Evolutionary conservation across 2,888 invertebrate species (phyloP).

Genomic region (Metalampra italica): DNA sequence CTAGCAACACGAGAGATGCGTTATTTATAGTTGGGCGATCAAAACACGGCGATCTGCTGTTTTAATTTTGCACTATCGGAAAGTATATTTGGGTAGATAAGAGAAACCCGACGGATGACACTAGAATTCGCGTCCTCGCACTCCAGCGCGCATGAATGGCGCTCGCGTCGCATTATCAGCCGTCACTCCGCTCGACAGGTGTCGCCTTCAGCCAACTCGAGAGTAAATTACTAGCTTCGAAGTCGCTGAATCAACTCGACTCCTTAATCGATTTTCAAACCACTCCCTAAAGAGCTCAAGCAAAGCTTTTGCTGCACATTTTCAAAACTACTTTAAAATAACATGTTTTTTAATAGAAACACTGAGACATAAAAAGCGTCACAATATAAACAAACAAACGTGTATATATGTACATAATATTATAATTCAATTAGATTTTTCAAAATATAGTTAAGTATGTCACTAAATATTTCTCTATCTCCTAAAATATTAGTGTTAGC

Average conservation of each 20-base stretch:
- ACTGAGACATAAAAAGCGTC: too few relatives aligned
- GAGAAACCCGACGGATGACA: conserved; percentile 28
- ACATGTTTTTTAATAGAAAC: too few relatives aligned
- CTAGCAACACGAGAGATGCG: neutral
- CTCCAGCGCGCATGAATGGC: conserved; percentile 64
- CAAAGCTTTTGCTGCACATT: neutral
- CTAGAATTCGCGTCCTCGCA: conserved; percentile 46
- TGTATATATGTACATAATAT: too few relatives aligned
- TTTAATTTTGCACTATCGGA: neutral
- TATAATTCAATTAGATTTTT: too few relatives aligned
- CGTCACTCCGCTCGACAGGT: conserved; percentile 75
- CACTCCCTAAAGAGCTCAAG: conserved; percentile 43
- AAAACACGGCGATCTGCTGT: neutral
- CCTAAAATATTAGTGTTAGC: conserved; percentile 1
- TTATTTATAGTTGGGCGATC: neutral
- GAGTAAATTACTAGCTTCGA: conserved; percentile 75
- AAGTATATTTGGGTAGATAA: conserved; percentile 16
- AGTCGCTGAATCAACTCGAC: conserved; percentile 72
- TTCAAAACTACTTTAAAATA: too few relatives aligned
- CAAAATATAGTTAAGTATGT: neutral
- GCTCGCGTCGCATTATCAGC: conserved; percentile 73
- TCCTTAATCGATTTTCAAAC: conserved; percentile 71
- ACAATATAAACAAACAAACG: too few relatives aligned
- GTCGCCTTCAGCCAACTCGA: conserved; percentile 77
- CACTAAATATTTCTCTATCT: neutral